Base-by-base conservation (phyloP, 2,113 vertebrate species). In the Pipra filicauda region DNA sequence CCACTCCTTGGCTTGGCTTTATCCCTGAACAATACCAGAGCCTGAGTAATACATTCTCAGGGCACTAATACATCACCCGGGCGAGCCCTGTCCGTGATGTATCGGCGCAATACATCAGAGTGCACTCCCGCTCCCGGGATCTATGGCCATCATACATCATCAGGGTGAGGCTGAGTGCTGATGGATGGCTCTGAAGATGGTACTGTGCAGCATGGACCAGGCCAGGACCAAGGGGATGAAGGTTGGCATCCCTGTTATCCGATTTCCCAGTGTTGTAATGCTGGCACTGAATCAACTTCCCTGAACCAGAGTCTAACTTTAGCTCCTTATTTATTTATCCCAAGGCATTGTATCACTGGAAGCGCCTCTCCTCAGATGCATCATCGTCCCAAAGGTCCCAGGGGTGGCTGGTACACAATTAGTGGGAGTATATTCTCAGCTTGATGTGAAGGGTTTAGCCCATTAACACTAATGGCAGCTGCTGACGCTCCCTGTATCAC, bases 111-210 rank as follows among this genome's bases (percentile, higher is more conserved):
- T 97, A 89, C 95, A 97, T 97, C 97, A 97, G 96, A 97, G 95
- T 95, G 94, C 95, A 95, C 96, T 96, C 97, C 96, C 5, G 87
- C 96, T 95, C 9, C 78, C 83, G 96, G 91, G 91, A 98, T 97
- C 97, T 98, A 98, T 98, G 96, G 95, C 89, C 97, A 97, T 69
- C 96, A 92, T 98, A 97, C 96, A 98, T 98, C 98, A 98, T 43
- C n/a, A 62, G 88, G 91, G 91, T 73, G 88, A 98, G 96, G 76
- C 91, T 30, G 94, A 92, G 95, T 43, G 89, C 88, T 97, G 95
- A 95, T 97, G 96, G 96, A 97, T 97, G 97, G 96, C 96, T 97
- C 94, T 54, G 74, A 65, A 96, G 85, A 83, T 97, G 97, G 97
- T 41, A 97, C 96, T 11, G 8, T 92, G 95, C 88, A 91, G 85